These are phyloP conservation scores for Podarcis raffonei DNA, from an alignment of 2,113 vertebrate genomes.

Conservation along the genomic window DNA sequence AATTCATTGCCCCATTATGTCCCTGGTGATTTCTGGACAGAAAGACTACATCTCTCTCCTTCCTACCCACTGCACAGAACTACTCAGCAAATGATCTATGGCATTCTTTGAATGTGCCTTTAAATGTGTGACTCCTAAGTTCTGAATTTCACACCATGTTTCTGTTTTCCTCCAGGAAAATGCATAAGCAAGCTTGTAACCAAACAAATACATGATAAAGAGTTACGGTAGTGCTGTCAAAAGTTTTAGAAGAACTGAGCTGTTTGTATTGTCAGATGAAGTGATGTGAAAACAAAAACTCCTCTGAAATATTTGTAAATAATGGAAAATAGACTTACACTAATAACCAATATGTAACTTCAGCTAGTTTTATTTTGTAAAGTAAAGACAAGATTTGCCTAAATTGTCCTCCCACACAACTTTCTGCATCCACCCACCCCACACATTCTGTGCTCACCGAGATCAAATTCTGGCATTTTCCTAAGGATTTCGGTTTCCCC, in stretches of 20 bases:
- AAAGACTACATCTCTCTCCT: neutral
- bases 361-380: slow-evolving; percentile 6
- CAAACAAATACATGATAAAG: neutral
- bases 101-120: neutral
- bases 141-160: too few species aligned
- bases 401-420: slow-evolving; percentile 51
- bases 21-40: neutral
- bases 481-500: slow-evolving; percentile 59
- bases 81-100: neutral
- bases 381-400: slow-evolving; percentile 57
- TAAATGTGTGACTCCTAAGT: neutral
- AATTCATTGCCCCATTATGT: neutral
- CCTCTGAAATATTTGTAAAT: neutral
- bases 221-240: neutral
- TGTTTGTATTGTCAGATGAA: slow-evolving; percentile 28
- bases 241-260: slow-evolving; percentile 2
- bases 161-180: neutral
- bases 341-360: slow-evolving; percentile 19
- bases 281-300: neutral
- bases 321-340: neutral
- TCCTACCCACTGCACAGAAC: neutral
- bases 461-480: slow-evolving; percentile 29
- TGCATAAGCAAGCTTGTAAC: neutral
- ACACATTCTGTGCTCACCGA: slow-evolving; percentile 16
- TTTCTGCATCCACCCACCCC: slow-evolving; percentile 46